Base-by-base conservation (phyloP, 1,140 invertebrate genomes). In the Lepidotrigona ventralis region DNA sequence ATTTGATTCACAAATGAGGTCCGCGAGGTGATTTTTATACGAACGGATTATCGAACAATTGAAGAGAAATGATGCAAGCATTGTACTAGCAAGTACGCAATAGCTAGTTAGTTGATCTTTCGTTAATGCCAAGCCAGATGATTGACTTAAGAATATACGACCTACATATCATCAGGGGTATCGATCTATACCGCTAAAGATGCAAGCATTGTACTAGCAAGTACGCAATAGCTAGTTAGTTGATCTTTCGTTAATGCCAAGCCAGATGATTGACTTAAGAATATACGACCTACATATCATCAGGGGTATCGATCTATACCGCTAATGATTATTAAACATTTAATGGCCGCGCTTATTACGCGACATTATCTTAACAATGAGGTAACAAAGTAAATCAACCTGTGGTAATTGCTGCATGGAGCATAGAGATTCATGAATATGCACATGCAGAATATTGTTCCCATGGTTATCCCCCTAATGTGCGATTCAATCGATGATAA, bases 401-500 rank as follows among this genome's bases (percentile, higher is more conserved):
- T 17, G 21, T 21, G 19, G 51, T 66, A 80, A 81, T 75, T 81
- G 51, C 71, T n/a, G 33, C 58, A 53, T 17, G 26, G 73, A 66
- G n/a, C 60, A 75, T 51, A 71, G 26, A 54, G 39, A 46, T 21
- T 64, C 70, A 81, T 75, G 29, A 74, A 54, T 66, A 74, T 74
- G 15, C 51, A 66, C 54, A 66, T 74, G 23, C 51, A 66, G 8
- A 33, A 53, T 19, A 71, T 4, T 15, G 46, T 81, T 74, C 79
- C 29, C 71, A 74, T 66, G 5, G 29, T 81, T 81, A 81, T 81
- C 29, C 29, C 0, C 29, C 0, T 63, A 9, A 53, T 46, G 17
- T 29, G 11, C n/a, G 29, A 73, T 81, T 73, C 79, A 17, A 81
- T 81, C 79, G 21, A 75, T 66, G 71, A 75, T 81, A 81, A 81